These are phyloP conservation scores for Pavo muticus DNA, from an alignment of 2,113 vertebrate genomes.

Conservation along the genomic window DNA sequence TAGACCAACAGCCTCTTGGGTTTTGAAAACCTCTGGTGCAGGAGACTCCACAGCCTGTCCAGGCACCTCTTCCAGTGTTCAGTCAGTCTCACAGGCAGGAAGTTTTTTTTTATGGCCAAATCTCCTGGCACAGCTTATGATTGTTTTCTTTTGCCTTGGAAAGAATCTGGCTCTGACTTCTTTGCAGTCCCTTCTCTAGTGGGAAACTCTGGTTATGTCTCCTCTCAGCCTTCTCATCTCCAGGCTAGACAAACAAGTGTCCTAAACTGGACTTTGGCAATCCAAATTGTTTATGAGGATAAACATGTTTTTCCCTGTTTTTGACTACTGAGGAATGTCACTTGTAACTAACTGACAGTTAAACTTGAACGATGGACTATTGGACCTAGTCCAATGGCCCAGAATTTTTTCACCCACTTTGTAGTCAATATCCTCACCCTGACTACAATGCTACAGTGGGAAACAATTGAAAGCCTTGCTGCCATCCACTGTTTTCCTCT, in stretches of 20 bases:
- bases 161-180: not conserved
- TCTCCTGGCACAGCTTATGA: not conserved
- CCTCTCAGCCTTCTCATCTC: not conserved
- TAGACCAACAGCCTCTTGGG: not conserved
- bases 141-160: not conserved
- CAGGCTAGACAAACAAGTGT: not conserved
- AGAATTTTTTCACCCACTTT: not conserved
- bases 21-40: not conserved
- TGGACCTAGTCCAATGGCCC: not conserved
- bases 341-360: not conserved
- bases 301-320: not conserved
- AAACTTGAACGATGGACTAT: not conserved
- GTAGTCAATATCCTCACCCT: not conserved
- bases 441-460: not conserved
- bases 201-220: not conserved
- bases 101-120: not conserved
- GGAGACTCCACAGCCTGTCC: not conserved
- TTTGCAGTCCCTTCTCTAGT: not conserved
- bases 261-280: not conserved
- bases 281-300: not conserved
- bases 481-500: not conserved
- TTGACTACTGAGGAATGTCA: not conserved
- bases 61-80: not conserved
- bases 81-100: not conserved
- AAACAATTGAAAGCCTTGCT: not conserved